phyloP scores from a whole-genome alignment of 1,140 invertebrate genomes.

The Diabrotica undecimpunctata region DNA sequence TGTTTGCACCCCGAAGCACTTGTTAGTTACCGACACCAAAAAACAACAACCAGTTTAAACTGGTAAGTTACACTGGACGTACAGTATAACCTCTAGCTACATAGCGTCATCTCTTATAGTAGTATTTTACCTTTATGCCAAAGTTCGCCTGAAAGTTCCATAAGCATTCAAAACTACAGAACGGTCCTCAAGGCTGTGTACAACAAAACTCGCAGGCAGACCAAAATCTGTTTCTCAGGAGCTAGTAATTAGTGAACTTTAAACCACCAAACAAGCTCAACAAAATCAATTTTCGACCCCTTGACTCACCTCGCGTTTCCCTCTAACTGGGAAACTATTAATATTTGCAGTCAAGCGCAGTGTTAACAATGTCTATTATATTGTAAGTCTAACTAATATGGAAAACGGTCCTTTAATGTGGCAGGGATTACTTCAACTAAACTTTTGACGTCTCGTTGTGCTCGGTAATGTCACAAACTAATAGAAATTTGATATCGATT shows the following conservation, averaged over 20 bases:
- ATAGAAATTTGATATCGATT: no score
- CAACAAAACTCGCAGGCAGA: neutral
- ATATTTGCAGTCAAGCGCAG: neutral
- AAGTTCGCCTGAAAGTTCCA: neutral
- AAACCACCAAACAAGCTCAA: neutral
- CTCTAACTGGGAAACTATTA: neutral
- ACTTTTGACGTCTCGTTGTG: no score
- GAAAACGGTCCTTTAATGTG: neutral
- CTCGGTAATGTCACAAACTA: no score
- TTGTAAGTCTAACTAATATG: neutral
- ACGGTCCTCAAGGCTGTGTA: no score
- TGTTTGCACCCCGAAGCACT: no score
- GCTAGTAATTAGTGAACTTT: slow-evolving; percentile 1
- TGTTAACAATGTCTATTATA: slow-evolving; percentile 3
- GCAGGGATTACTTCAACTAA: neutral
- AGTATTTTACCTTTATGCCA: neutral
- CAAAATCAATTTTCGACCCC: neutral
- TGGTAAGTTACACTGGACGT: no score
- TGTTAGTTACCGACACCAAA: no score
- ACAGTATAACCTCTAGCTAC: no score
- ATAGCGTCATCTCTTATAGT: no score
- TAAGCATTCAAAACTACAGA: neutral
- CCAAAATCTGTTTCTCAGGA: neutral
- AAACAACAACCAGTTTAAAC: no score
- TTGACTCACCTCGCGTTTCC: neutral